A percentile compares a stretch with the other conserved stretches of the same genome.
phyloP scores from a whole-genome alignment of 2,888 invertebrate genomes.

The Dryobotodes eremita region DNA sequence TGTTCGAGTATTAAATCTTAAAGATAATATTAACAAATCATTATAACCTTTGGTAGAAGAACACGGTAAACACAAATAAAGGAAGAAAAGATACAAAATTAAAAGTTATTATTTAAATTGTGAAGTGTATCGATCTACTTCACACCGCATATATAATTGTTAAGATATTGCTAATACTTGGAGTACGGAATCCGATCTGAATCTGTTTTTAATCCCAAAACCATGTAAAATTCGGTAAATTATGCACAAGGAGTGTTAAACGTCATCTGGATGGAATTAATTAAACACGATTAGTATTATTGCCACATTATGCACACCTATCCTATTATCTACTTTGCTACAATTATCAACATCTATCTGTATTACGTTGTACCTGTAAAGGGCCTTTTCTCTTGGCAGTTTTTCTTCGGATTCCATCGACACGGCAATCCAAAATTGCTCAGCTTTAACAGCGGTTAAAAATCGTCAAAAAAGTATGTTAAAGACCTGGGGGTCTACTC shows the following conservation, averaged over 20 bases:
- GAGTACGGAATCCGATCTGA: too few species aligned
- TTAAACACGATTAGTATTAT: background rate
- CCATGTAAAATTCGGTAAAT: background rate
- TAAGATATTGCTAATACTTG: background rate
- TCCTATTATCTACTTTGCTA: background rate
- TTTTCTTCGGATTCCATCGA: too few species aligned
- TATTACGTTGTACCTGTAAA: background rate
- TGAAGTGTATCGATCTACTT: background rate
- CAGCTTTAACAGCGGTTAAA: too few species aligned
- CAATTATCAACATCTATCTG: background rate
- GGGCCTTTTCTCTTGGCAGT: background rate
- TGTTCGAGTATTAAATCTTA: too few species aligned
- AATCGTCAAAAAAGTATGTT: background rate
- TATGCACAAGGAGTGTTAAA: background rate
- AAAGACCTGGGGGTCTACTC: too few species aligned
- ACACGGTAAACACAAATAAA: too few species aligned
- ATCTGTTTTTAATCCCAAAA: background rate
- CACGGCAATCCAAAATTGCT: background rate
- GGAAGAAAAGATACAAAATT: too few species aligned
- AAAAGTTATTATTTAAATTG: too few species aligned
- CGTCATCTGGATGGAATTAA: background rate
- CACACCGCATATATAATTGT: too few species aligned
- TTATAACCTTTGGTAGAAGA: too few species aligned
- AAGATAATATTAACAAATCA: too few species aligned
- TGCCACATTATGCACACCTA: background rate